Evolutionary conservation across 2,888 invertebrate species (phyloP).

Genomic region (Dyspetes luteomarginatus): DNA sequence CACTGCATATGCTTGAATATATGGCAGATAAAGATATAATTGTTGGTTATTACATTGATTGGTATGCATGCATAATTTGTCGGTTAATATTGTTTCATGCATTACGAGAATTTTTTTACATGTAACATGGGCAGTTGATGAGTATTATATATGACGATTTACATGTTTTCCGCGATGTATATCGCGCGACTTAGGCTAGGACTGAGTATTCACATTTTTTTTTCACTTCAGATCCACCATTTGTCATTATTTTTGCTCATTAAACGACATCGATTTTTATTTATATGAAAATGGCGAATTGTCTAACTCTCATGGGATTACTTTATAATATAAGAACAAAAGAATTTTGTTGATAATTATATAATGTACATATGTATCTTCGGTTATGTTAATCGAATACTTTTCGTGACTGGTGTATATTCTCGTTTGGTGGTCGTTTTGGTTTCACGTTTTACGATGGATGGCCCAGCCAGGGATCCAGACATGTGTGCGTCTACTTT

Average conservation of each 20-base stretch:
- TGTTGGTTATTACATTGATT: slow-evolving; percentile 12
- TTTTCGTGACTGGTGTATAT: not conserved
- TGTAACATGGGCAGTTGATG: not conserved
- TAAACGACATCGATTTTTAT: too few relatives aligned
- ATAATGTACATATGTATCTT: not conserved
- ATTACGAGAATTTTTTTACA: not conserved
- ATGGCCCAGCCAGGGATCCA: slow-evolving; percentile 49
- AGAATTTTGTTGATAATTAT: not conserved
- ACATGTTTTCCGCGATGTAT: not conserved
- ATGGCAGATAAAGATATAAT: slow-evolving; percentile 9
- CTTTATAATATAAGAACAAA: not conserved
- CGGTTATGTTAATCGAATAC: slow-evolving; percentile 13
- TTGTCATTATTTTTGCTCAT: too few relatives aligned
- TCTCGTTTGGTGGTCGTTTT: not conserved
- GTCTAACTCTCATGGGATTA: too few relatives aligned
- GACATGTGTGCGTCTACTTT: slow-evolving; percentile 47
- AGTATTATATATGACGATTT: not conserved
- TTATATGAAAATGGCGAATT: too few relatives aligned
- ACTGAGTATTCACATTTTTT: not conserved
- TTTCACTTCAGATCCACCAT: too few relatives aligned
- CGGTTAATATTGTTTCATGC: not conserved
- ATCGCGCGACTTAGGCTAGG: not conserved
- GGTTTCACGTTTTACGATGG: slow-evolving; percentile 43
- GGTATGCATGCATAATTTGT: not conserved
- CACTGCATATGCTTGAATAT: not conserved